Evolutionary conservation across 2,113 vertebrate genomes (phyloP), one percentile per base, ranked within the genome.

Genomic region (Siphamia tubifer): DNA sequence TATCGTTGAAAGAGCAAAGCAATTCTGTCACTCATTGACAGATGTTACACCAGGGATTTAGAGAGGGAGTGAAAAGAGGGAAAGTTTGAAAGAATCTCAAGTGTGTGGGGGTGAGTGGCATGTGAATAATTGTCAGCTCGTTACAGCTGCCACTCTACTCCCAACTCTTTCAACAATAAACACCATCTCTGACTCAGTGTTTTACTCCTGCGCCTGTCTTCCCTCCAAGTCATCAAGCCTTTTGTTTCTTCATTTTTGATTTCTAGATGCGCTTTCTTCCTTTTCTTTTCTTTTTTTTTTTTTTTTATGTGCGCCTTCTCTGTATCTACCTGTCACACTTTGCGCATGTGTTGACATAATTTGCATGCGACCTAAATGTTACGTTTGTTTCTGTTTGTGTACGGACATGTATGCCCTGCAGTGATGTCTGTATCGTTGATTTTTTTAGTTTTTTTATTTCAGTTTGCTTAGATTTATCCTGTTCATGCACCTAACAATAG

Each of bases 401-500:
- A 68, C 5, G 27, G 35, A 21, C 32, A 47, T 35, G 34, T 36
- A 58, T 20, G 54, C 60, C 69, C 73, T 68, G 71, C 68, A 79
- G 77, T 67, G 60, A 81, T 11, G 71, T 74, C 77, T 72, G 30
- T 64, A 68, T 82, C 48, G 28, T 69, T 48, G 75, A 74, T 73
- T 25, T 40, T 76, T n/a, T n/a, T n/a, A n/a, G n/a, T n/a, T n/a
- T n/a, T n/a, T n/a, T n/a, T n/a, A n/a, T n/a, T n/a, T n/a, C n/a
- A n/a, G 63, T 81, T 87, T 83, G 74, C 74, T 74, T 77, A 73
- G 68, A 76, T 68, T 69, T 51, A 65, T 77, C 77, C 56, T 73
- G 68, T 75, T 81, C 68, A 74, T 39, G 40, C 77, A 81, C 68
- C 89, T 82, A 86, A 92, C 87, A 91, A 93, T 85, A 86, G 82